Conservation (phyloP, 2,888 invertebrate genomes). For the Leucoptera coffeella region DNA sequence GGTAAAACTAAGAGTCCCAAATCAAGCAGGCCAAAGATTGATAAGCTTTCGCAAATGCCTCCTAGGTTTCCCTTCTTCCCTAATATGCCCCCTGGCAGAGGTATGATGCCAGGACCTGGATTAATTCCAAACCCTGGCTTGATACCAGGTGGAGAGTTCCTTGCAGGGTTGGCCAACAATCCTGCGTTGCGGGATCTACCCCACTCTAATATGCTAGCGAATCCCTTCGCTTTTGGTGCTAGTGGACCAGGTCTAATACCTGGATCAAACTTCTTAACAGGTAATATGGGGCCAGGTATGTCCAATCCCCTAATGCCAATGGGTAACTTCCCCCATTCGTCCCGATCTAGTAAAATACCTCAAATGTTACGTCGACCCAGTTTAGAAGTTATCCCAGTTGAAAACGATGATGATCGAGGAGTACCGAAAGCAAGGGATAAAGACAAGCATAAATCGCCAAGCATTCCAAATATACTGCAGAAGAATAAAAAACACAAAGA, state of each 20-base stretch:
- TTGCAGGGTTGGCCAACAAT: slow-evolving; percentile 35
- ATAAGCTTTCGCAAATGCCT: slow-evolving; percentile 28
- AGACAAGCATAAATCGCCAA: slow-evolving; percentile 43
- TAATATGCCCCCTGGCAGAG: slow-evolving; percentile 39
- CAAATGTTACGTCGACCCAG: slow-evolving; percentile 54
- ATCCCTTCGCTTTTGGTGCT: slow-evolving; percentile 45
- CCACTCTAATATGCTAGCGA: slow-evolving; percentile 33
- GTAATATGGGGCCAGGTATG: slow-evolving; percentile 24
- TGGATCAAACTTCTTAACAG: slow-evolving; percentile 33
- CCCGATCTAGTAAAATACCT: slow-evolving; percentile 54
- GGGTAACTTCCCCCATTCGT: slow-evolving; percentile 52
- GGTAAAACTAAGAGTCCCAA: slow-evolving; percentile 24
- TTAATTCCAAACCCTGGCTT: slow-evolving; percentile 39
- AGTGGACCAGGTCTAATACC: slow-evolving; percentile 61
- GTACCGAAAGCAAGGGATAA: slow-evolving; percentile 24
- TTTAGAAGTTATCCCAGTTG: slow-evolving; percentile 46
- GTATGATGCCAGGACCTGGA: slow-evolving; percentile 49
- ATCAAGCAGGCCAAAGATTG: slow-evolving; percentile 24
- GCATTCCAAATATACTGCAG: slow-evolving; percentile 43
- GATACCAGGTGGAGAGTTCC: slow-evolving; percentile 38
- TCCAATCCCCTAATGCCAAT: slow-evolving; percentile 46
- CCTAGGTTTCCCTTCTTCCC: slow-evolving; percentile 42
- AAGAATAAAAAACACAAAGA: slow-evolving; percentile 39
- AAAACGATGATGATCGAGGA: slow-evolving; percentile 37
- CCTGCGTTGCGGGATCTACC: slow-evolving; percentile 36